These are phyloP conservation scores for Drosophila acutilabella DNA, from an alignment of 2,888 invertebrate genomes.

Conservation along the genomic window DNA sequence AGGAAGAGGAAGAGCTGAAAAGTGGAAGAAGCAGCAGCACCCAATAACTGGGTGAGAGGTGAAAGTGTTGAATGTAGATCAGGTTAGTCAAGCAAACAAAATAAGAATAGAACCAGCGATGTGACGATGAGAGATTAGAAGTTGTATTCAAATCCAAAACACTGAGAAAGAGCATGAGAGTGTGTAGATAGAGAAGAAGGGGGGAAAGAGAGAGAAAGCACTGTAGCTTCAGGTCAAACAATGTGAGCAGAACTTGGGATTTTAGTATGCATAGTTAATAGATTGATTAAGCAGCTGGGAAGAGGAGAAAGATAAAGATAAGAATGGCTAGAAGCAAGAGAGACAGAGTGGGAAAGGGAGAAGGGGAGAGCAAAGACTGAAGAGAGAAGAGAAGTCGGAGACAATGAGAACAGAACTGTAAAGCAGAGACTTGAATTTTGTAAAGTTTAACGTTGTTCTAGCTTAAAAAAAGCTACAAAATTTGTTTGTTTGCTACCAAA, in stretches of 20 bases:
- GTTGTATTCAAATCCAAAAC: constrained; percentile 1
- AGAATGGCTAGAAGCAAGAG: background rate
- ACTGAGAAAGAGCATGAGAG: background rate
- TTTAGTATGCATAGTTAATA: constrained; percentile 1
- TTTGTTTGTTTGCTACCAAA: too few relatives aligned
- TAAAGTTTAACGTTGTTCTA: background rate
- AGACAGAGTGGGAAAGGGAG: background rate
- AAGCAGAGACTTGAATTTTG: background rate
- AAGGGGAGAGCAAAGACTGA: background rate
- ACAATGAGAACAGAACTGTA: background rate
- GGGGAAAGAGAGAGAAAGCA: background rate
- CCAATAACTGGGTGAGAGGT: constrained; percentile 52
- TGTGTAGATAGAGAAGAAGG: background rate
- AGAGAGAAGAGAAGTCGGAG: background rate
- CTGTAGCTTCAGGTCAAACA: background rate
- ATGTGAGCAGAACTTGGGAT: constrained; percentile 14
- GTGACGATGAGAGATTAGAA: constrained; percentile 15
- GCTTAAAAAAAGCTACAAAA: too few relatives aligned
- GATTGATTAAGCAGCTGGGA: constrained; percentile 12
- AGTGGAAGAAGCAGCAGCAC: background rate
- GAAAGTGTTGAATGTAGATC: constrained; percentile 54
- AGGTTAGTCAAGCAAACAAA: constrained; percentile 42
- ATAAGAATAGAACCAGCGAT: constrained; percentile 16
- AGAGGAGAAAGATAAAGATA: constrained; percentile 2
- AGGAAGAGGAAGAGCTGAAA: background rate